Base-by-base conservation (phyloP, 2,888 invertebrate species). In the Dugesia japonica region DNA sequence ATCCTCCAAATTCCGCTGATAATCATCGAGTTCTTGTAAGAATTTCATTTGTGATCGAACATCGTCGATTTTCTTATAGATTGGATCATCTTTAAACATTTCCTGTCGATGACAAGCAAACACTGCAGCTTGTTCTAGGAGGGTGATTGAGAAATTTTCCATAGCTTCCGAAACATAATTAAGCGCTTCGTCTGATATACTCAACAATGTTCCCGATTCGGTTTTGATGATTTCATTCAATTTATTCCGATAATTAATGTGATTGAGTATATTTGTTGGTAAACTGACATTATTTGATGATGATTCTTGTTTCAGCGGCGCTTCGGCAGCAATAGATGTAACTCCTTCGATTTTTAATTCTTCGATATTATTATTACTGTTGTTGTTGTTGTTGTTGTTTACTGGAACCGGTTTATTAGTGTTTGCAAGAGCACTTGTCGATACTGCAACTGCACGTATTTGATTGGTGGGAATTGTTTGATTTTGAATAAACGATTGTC, bases 61-160 rank as follows among this genome's bases (percentile, higher is more conserved):
- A 56, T 56, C 56, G 17, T 56, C 56, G 17, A 56, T 56, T 56
- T 56, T 56, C 23, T 23, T n/a, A n/a, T 56, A 56, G 23, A 20
- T 56, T 56, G 56, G 56, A 56, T 56, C 56, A 56, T 56, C 56
- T 56, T 56, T 56, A n/a, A 56, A 56, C 7, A 56, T 4, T 56
- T 56, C 23, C n/a, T 56, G 56, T 4, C 56, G 56, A 23, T 56
- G 56, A 56, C 56, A 56, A n/a, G 56, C 56, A 23, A 56, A 56
- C 4, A 56, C 56, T 1, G 56, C 56, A n/a, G 56, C 56, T 56
- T 56, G 56, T 56, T 56, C 56, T n/a, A 56, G 23, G 1, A 56
- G 56, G 17, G 56, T 20, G 1, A 56, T 20, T n/a, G 56, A 56
- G 56, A 56, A 56, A 56, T 56, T 56, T 23, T 56, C 56, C 56